A percentile compares a stretch with the other conserved stretches of the same genome.
phyloP scores from a whole-genome alignment of 2,888 invertebrate genomes.

The Ditylenchus weischeri region DNA sequence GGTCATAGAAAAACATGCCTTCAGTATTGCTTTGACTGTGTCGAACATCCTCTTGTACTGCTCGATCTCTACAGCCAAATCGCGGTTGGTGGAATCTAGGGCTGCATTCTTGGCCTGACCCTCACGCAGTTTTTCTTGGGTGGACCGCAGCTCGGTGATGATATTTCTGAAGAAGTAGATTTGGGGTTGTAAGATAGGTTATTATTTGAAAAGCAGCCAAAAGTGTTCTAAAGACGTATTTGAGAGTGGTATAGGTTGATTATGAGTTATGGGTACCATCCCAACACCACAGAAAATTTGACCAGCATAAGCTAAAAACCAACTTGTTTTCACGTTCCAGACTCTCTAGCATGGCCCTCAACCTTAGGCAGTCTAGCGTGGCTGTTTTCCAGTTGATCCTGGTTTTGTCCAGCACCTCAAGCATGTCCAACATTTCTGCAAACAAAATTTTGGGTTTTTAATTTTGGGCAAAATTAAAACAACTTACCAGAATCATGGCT shows the following conservation, averaged over 20 bases:
- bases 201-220: too few relatives aligned
- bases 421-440: constrained; percentile 6
- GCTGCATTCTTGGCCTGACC: background rate
- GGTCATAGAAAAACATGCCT: background rate
- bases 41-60: constrained; percentile 6
- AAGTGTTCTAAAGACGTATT: too few relatives aligned
- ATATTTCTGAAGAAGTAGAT: background rate
- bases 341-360: constrained; percentile 1
- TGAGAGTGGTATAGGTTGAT: too few relatives aligned
- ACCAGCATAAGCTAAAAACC: background rate
- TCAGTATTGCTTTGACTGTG: constrained; percentile 7
- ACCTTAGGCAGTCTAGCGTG: background rate
- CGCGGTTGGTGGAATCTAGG: background rate
- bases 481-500: background rate
- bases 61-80: background rate
- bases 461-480: background rate
- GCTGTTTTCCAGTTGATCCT: constrained; percentile 1
- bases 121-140: constrained; percentile 1
- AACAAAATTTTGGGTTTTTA: background rate
- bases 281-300: too few relatives aligned
- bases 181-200: too few relatives aligned
- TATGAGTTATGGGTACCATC: too few relatives aligned
- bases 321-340: constrained; percentile 6
- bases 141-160: background rate
- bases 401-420: constrained; percentile 1